These are phyloP conservation scores for Scaeva pyrastri DNA, from an alignment of 2,888 invertebrate species.

Conservation along the genomic window DNA sequence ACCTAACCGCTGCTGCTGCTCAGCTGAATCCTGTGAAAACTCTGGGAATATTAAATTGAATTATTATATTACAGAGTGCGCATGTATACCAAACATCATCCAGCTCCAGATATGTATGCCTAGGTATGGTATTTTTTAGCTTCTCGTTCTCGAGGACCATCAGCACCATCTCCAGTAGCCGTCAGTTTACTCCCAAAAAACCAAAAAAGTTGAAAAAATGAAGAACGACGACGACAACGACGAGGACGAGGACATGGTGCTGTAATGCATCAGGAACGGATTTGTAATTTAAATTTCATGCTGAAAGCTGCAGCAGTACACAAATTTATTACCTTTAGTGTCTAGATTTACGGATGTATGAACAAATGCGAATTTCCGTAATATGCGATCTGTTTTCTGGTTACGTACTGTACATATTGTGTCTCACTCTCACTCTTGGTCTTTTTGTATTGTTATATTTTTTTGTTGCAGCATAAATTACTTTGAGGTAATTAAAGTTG, in stretches of 20 bases:
- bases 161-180: conserved; percentile 43
- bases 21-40: conserved; percentile 51
- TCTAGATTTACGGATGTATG: conserved; percentile 66
- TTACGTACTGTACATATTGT: conserved; percentile 1
- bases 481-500: conserved; percentile 39
- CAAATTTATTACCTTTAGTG: conserved; percentile 66
- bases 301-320: conserved; percentile 69
- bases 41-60: conserved; percentile 71
- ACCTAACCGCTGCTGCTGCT: conserved; percentile 46
- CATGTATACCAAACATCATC: conserved; percentile 52
- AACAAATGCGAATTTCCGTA: conserved; percentile 54
- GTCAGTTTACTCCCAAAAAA: conserved; percentile 51
- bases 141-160: conserved; percentile 20
- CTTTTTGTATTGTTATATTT: conserved; percentile 11
- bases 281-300: conserved; percentile 74
- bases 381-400: conserved; percentile 53
- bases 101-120: not conserved
- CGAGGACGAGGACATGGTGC: not conserved
- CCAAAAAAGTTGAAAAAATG: conserved; percentile 42
- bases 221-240: conserved; percentile 36
- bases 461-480: conserved; percentile 63
- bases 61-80: conserved; percentile 67
- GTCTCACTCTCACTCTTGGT: not conserved
- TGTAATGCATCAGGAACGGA: conserved; percentile 60
- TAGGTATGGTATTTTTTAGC: not conserved